These are phyloP conservation scores for Poecile atricapillus DNA, from an alignment of 2,113 vertebrate genomes.

Conservation along the genomic window DNA sequence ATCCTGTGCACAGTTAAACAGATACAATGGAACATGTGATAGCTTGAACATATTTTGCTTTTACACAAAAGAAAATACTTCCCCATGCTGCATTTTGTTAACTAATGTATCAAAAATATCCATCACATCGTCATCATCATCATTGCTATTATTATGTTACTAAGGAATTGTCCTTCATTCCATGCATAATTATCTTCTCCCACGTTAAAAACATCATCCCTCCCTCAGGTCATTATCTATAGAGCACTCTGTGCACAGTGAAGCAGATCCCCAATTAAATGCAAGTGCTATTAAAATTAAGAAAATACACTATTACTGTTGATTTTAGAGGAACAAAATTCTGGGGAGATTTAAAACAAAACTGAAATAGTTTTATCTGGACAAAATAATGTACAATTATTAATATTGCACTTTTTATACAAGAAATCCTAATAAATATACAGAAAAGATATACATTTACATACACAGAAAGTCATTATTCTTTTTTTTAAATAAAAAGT, in stretches of 20 bases:
- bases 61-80: slow-evolving; percentile 13
- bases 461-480: slow-evolving; percentile 72
- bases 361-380: slow-evolving; percentile 62
- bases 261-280: slow-evolving; percentile 62
- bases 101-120: slow-evolving; percentile 10
- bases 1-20: background rate
- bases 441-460: slow-evolving; percentile 86
- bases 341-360: slow-evolving; percentile 57
- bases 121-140: background rate
- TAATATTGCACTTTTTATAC: slow-evolving; percentile 88
- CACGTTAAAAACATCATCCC: background rate
- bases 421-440: slow-evolving; percentile 94
- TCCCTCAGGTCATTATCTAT: background rate
- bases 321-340: slow-evolving; percentile 67
- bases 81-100: background rate
- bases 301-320: slow-evolving; percentile 24
- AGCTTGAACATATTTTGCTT: background rate
- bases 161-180: slow-evolving; percentile 26
- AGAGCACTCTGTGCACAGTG: slow-evolving; percentile 42
- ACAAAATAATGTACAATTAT: slow-evolving; percentile 80
- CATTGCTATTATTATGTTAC: background rate
- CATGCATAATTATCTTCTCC: slow-evolving; percentile 3
- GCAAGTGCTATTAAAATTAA: slow-evolving; percentile 56
- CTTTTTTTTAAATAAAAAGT: slow-evolving; percentile 75
- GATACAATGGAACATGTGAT: background rate